Evolutionary conservation across 2,888 invertebrate genomes (phyloP).

Genomic region (Zeuzera pyrina): DNA sequence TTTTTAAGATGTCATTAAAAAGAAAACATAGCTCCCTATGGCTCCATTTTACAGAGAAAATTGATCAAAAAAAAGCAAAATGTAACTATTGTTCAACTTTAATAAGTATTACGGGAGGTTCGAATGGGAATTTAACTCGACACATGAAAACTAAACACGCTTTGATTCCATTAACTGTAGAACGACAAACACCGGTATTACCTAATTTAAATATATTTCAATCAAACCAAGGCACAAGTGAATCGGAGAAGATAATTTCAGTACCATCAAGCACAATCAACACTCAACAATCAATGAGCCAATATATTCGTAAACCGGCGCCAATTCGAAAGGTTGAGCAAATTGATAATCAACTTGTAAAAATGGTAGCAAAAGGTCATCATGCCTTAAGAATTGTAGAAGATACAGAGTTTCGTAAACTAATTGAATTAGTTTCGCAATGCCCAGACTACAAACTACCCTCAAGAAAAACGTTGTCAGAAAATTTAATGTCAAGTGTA

Average conservation of each 20-base stretch:
- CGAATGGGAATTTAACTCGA: constrained; percentile 8
- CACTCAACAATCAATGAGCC: constrained; percentile 3
- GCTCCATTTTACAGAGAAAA: constrained; percentile 7
- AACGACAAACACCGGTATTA: constrained; percentile 6
- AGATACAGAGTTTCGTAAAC: constrained; percentile 4
- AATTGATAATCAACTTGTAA: constrained; percentile 4
- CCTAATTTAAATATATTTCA: constrained; percentile 4
- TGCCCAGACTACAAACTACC: constrained; percentile 2
- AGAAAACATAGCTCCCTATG: constrained; percentile 7
- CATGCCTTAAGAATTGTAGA: constrained; percentile 4
- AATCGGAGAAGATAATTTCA: constrained; percentile 6
- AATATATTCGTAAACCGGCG: constrained; percentile 2
- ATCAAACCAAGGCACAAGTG: constrained; percentile 5
- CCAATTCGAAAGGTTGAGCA: constrained; percentile 2
- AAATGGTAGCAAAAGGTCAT: constrained; percentile 5
- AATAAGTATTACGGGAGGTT: constrained; percentile 9
- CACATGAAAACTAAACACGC: constrained; percentile 9
- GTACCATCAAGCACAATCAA: constrained; percentile 3
- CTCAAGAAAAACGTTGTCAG: constrained; percentile 3
- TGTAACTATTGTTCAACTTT: constrained; percentile 8
- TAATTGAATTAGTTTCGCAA: constrained; percentile 1
- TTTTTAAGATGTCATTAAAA: constrained; percentile 5
- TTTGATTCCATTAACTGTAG: constrained; percentile 5
- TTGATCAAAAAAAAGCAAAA: constrained; percentile 9
- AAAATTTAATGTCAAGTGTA: constrained; percentile 1